Base-by-base conservation (phyloP, 2,888 invertebrate genomes). In the Euzophera pinguis region DNA sequence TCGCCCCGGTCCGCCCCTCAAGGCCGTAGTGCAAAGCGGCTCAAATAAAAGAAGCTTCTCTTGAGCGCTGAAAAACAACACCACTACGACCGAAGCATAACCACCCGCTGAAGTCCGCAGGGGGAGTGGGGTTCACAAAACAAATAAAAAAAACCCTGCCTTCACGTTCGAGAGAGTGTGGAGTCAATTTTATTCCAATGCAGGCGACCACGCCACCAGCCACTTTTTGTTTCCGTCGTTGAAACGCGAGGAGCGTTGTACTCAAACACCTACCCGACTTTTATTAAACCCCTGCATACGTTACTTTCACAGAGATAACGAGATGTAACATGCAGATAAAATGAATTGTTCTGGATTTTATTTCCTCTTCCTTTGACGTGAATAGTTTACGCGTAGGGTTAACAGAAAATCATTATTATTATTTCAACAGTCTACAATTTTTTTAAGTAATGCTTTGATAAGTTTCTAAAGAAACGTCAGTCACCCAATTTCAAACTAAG, bases 131-230 rank as follows among this genome's bases (percentile, higher is more conserved):
- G 75, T 71, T 63, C 61, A 68, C 76, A 82, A 88, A 85, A 85
- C 73, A 78, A 75, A 64, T 73, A 83, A 89, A 89, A n/a, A 88
- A 89, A 81, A 75, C 82, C 74, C 62, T 78, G 74, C 88, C 85
- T 89, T 86, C 86, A 81, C 89, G 85, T 88, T 84, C 84, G 88
- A 88, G 81, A 88, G 90, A 88, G 89, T 87, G 87, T 87, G 87
- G 88, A 90, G 90, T 89, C 88, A 89, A 89, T 90, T 90, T 90
- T 90, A 89, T 89, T 87, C 90, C 89, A 84, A 89, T 88, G 89
- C 87, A 87, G 89, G 85, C 87, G 83, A 85, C 89, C 87, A 79
- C 86, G 88, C 87, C 84, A 78, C 80, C 78, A 73, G 81, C 81
- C 79, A 87, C 89, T 90, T 90, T 90, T 90, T 90, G 86, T 81